Evolutionary conservation across 2,113 vertebrate species (phyloP).

Genomic region (Galeopterus variegatus): DNA sequence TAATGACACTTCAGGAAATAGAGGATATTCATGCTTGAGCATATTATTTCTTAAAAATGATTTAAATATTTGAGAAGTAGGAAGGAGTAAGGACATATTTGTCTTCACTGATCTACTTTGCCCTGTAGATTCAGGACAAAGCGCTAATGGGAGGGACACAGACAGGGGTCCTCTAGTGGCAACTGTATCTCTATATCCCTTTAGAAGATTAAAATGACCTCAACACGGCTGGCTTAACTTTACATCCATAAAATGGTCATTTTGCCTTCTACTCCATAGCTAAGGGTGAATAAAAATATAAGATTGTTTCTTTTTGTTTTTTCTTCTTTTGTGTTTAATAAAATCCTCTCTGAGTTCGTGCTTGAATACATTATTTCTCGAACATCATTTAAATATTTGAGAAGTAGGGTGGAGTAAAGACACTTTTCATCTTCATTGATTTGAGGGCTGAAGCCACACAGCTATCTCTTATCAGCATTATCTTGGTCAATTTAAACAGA

Average conservation of each 20-base stretch:
- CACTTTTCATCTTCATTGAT: neutral
- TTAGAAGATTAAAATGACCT: neutral
- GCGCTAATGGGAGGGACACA: neutral
- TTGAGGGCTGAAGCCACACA: neutral
- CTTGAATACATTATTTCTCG: neutral
- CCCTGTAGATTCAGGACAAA: neutral
- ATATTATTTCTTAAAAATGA: too few species aligned
- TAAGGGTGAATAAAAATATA: neutral
- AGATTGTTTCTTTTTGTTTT: neutral
- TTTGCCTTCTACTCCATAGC: neutral
- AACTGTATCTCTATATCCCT: neutral
- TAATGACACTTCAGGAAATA: slow-evolving; percentile 42
- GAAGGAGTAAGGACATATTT: too few species aligned
- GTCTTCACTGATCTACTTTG: too few species aligned
- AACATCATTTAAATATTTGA: slow-evolving; percentile 8
- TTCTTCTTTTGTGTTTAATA: neutral
- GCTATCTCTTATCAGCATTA: neutral
- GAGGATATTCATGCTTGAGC: neutral
- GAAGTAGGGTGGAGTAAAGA: neutral
- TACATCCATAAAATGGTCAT: neutral
- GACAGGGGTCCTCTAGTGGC: neutral
- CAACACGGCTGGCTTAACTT: neutral
- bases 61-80: too few species aligned
- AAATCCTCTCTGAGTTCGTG: neutral
- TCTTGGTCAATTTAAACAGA: neutral